Percentiles rank a stretch among this genome's conserved stretches.
Evolutionary conservation across 2,113 vertebrate genomes (phyloP).

Genomic region (Hylia prasina): DNA sequence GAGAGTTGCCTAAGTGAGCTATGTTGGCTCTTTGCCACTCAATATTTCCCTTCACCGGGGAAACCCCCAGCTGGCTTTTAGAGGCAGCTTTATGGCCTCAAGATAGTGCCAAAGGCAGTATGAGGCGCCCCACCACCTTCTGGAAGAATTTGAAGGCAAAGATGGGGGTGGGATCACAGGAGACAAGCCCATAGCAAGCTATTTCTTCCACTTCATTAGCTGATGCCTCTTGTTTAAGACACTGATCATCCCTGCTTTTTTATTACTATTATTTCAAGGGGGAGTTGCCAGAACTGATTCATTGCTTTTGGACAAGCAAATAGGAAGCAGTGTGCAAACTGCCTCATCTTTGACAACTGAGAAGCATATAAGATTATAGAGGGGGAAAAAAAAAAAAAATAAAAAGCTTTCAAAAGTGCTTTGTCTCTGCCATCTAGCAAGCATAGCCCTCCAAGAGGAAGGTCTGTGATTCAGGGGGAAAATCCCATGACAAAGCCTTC

Average conservation of each 20-base stretch:
- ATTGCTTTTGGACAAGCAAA: not conserved
- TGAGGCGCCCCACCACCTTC: not conserved
- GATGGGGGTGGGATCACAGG: not conserved
- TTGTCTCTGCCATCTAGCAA: slow-evolving; percentile 7
- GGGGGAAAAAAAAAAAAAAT: not conserved
- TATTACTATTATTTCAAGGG: not conserved
- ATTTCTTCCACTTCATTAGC: not conserved
- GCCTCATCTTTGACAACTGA: not conserved
- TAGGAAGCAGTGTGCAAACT: not conserved
- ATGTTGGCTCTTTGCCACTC: slow-evolving; percentile 56
- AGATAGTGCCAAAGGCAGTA: not conserved
- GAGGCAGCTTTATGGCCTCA: slow-evolving; percentile 5
- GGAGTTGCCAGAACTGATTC: not conserved
- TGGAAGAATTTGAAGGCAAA: slow-evolving; percentile 13
- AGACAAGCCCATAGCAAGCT: not conserved
- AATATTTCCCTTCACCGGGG: slow-evolving; percentile 56
- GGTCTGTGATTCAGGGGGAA: slow-evolving; percentile 44
- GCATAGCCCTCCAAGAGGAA: not conserved
- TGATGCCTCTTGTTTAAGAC: not conserved
- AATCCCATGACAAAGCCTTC: slow-evolving; percentile 53
- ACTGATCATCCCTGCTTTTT: not conserved
- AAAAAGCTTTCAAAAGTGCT: not conserved
- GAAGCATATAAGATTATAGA: not conserved
- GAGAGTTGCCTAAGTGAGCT: slow-evolving; percentile 47
- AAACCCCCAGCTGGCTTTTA: slow-evolving; percentile 51